A percentile compares a stretch with the other conserved stretches of the same genome.
phyloP scores from a whole-genome alignment of 2,113 vertebrate species.

The Sus scrofa region DNA sequence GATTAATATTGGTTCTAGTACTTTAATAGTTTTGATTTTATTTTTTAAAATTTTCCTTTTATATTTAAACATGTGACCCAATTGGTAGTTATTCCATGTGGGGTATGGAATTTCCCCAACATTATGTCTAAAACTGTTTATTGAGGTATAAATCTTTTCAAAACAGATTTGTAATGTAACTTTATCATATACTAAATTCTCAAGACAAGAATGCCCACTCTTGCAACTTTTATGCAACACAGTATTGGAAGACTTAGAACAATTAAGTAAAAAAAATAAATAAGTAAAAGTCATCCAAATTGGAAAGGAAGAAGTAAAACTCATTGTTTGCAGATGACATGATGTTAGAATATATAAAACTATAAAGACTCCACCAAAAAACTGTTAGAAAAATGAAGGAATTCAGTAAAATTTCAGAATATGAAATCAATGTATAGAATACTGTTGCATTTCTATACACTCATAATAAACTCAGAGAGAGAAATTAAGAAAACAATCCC shows the following conservation, averaged over 20 bases:
- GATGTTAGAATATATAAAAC: neutral
- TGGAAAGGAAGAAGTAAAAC: neutral
- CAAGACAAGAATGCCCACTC: neutral
- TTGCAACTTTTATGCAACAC: neutral
- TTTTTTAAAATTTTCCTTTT: neutral
- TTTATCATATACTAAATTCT: neutral
- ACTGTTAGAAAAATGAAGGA: neutral
- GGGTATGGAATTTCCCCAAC: neutral
- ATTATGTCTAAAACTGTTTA: constrained; percentile 18
- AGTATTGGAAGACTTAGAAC: neutral
- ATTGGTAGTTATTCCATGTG: neutral
- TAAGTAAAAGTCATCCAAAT: neutral
- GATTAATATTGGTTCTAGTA: neutral
- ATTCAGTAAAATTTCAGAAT: neutral
- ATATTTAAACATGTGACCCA: neutral
- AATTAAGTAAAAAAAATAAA: neutral
- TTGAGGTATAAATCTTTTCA: neutral
- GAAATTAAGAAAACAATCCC: neutral
- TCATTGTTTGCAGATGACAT: neutral
- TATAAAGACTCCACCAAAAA: neutral
- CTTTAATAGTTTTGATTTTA: neutral
- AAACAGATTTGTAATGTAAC: neutral
- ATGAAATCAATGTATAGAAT: neutral
- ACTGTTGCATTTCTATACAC: neutral
- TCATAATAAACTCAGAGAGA: neutral